Evolutionary conservation across 2,797 vertebrate species (phyloP).

Genomic region (Mastacembelus armatus): DNA sequence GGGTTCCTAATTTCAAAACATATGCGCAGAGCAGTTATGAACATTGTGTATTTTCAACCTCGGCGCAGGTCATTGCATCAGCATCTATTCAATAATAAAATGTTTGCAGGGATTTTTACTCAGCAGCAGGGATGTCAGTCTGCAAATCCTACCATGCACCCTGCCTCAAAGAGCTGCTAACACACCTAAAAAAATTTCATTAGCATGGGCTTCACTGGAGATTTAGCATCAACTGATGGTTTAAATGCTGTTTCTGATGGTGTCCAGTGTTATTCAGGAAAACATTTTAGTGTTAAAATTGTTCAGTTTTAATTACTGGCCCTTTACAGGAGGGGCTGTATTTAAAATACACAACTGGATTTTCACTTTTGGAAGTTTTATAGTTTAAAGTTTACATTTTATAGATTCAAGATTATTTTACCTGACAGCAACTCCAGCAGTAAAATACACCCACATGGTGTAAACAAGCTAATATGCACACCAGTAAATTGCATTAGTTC

Average conservation of each 20-base stretch:
- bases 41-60: constrained; percentile 14
- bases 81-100: constrained; percentile 42
- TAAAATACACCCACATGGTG: constrained; percentile 47
- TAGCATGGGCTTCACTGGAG: constrained; percentile 21
- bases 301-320: too few relatives aligned
- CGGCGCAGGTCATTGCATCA: constrained; percentile 36
- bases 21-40: constrained; percentile 1
- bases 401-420: constrained; percentile 26
- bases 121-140: constrained; percentile 11
- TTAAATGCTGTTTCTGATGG: background rate
- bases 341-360: background rate
- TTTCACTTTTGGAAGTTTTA: constrained; percentile 1
- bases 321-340: too few relatives aligned
- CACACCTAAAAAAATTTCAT: constrained; percentile 32
- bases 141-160: constrained; percentile 22
- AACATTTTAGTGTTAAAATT: too few relatives aligned
- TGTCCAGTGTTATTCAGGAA: too few relatives aligned
- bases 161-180: constrained; percentile 22
- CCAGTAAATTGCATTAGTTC: background rate
- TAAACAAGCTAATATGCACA: constrained; percentile 12
- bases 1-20: background rate
- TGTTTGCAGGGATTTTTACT: constrained; percentile 22
- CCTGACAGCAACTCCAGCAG: constrained; percentile 36
- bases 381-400: constrained; percentile 43
- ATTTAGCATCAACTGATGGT: constrained; percentile 9